Base-by-base conservation (phyloP, 2,113 vertebrate genomes). In the Antigone vipio region DNA sequence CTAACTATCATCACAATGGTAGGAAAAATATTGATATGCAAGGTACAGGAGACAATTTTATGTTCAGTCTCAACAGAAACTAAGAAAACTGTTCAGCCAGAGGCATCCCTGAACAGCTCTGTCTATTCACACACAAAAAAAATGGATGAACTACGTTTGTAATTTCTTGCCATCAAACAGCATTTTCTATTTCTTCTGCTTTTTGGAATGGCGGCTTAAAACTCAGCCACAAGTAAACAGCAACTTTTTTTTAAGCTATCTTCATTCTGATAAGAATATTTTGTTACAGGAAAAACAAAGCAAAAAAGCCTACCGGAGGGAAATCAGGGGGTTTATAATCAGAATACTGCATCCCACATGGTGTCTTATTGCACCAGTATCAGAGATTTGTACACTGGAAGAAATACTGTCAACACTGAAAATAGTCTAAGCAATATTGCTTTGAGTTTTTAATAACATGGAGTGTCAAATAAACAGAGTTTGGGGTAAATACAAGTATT, bases 11-110 rank as follows among this genome's bases (percentile, higher is more conserved):
- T 96, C 89, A 75, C 90, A 30, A 59, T 91, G 92, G 95, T 78
- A 93, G 88, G 96, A 66, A 97, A 96, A 94, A 96, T 97, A 94
- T 72, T 97, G 97, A 97, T 97, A 95, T 32, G 34, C 59, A 93
- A 72, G 32, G 44, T 89, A 82, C 53, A 84, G 69, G 81, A 95
- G 95, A 96, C 67, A 91, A 83, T 95, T 78, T 95, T 74, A 72
- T 83, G 45, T 94, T 93, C 58, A n/a, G 22, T 93, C 96, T 92
- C 88, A 94, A 53, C 80, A 92, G 44, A 58, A 96, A 9, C 35
- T 59, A 62, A 85, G 64, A 44, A 85, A 96, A 94, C 44, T 24
- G 32, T 85, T 90, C 91, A 96, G 81, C 86, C 73, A 55, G 85
- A 75, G 55, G 29, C 53, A 75, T 44, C 58, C 35, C 1, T 2